These are phyloP conservation scores for Agapornis canus DNA, from an alignment of 2,797 vertebrate species.

Conservation along the genomic window DNA sequence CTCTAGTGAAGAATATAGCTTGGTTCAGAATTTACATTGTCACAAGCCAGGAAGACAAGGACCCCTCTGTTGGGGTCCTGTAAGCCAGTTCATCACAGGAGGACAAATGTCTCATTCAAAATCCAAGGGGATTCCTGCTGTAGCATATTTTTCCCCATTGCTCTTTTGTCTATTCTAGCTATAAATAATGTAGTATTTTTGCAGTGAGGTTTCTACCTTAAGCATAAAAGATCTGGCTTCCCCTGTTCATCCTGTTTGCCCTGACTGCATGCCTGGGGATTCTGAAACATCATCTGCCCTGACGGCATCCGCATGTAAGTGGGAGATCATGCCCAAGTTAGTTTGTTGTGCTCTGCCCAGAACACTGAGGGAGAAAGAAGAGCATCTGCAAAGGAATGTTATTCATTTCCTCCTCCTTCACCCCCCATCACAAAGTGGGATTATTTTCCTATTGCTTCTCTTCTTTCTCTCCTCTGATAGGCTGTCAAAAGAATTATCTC, in stretches of 20 bases:
- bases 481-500: neutral
- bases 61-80: neutral
- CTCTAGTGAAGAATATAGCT: neutral
- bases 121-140: neutral
- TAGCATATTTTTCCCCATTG: neutral
- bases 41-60: neutral
- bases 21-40: neutral
- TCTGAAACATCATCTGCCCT: neutral
- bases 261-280: neutral
- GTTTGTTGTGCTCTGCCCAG: neutral
- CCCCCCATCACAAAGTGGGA: neutral
- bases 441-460: neutral
- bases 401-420: neutral
- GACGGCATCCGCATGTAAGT: accelerated
- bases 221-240: neutral
- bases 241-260: neutral
- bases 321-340: neutral
- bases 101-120: neutral
- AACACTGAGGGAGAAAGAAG: neutral
- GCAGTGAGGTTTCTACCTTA: neutral
- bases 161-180: neutral
- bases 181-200: neutral
- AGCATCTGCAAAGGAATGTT: neutral
- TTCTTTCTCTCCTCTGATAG: neutral
- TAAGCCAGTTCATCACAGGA: neutral